These are phyloP conservation scores for Criorhina ranunculi DNA, from an alignment of 2,888 invertebrate genomes.

Conservation along the genomic window DNA sequence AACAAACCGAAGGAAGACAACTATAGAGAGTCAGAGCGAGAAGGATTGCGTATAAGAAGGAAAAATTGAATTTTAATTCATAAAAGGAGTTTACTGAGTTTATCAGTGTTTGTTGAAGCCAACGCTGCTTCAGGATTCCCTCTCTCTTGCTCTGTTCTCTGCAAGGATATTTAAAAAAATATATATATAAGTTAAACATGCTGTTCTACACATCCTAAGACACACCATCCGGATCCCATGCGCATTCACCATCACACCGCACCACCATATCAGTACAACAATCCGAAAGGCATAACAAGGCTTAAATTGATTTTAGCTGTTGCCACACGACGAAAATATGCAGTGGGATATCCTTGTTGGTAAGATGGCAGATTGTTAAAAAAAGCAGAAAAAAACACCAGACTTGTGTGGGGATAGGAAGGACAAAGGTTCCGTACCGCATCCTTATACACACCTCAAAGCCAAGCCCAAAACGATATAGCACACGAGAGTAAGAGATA, in stretches of 20 bases:
- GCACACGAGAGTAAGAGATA: slow-evolving; percentile 46
- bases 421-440: slow-evolving; percentile 46
- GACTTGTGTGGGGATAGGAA: slow-evolving; percentile 25
- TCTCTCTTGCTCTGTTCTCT: slow-evolving; percentile 4
- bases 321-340: slow-evolving; percentile 47
- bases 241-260: neutral
- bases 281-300: slow-evolving; percentile 56
- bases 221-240: slow-evolving; percentile 12
- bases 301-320: slow-evolving; percentile 67
- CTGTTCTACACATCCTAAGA: slow-evolving; percentile 50
- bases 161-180: slow-evolving; percentile 67
- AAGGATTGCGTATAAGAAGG: slow-evolving; percentile 72
- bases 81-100: slow-evolving; percentile 77
- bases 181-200: slow-evolving; percentile 68
- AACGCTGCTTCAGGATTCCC: slow-evolving; percentile 22
- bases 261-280: slow-evolving; percentile 36
- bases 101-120: slow-evolving; percentile 65
- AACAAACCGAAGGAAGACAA: slow-evolving; percentile 29
- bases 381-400: slow-evolving; percentile 5
- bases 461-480: slow-evolving; percentile 12
- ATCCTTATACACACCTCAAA: neutral
- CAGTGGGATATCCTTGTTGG: slow-evolving; percentile 36
- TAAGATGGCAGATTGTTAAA: slow-evolving; percentile 35
- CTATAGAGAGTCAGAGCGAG: neutral
- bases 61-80: slow-evolving; percentile 82